Base-by-base conservation (phyloP, 2,888 invertebrate genomes). In the Synergus japonicus region DNA sequence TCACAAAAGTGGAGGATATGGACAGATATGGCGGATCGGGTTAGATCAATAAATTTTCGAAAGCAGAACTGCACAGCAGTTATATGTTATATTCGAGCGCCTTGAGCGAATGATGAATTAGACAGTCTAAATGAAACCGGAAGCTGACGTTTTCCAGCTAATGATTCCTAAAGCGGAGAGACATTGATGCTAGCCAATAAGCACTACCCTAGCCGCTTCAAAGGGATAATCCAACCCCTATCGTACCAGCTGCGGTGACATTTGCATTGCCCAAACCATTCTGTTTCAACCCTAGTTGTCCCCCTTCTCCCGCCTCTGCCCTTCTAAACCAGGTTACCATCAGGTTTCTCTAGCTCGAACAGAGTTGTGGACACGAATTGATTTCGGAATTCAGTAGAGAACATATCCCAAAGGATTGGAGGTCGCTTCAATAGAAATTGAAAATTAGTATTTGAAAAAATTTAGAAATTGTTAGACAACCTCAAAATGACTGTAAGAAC, bases 171-270 rank as follows among this genome's bases (percentile, higher is more conserved):
- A 81, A 81, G 78, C 81, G 81, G 82, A 77, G 77, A 79, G 79
- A 81, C 81, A 82, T 77, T 82, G 81, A 79, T 77, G 63, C 78
- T 63, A 64, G 78, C 82, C 84, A 84, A 84, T 84, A 84, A 83
- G 80, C 81, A 82, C 80, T 80, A 69, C 78, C 78, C 79, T 81
- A 46, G 80, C 78, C 80, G 78, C 82, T 80, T 83, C 82, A 83
- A 83, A 83, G 83, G 81, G 82, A 81, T 81, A 83, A 83, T 82
- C 83, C 83, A 77, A 81, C 78, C 83, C 80, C 82, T 83, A 82
- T 77, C 80, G 83, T 81, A 78, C 80, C 82, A 81, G 83, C 81
- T 84, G 83, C 79, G 81, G 83, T 82, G 82, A 84, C 82, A 84
- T 82, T 84, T 82, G 83, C 82, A 84, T 81, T 81, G 81, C 82